Evolutionary conservation across 2,113 vertebrate genomes (phyloP), one percentile per base, ranked within the genome.

Genomic region (Brienomyrus brachyistius): DNA sequence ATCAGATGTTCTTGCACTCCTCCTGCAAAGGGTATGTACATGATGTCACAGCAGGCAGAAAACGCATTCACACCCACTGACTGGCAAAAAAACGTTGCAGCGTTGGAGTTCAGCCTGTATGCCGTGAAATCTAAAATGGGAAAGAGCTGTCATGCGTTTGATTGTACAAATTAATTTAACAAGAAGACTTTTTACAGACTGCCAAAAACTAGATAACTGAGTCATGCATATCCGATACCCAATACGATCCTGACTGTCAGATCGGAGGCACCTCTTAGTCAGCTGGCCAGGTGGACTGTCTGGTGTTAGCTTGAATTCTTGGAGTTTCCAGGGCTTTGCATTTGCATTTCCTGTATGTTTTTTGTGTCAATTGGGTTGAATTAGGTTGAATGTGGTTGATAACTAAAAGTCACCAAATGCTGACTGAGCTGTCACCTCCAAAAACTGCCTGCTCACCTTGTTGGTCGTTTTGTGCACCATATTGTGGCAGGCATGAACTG

Each of bases 401-500:
- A 31, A 31, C 62, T 70, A 70, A 70, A 70, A 70, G 62, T 70
- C n/a, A 70, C 7, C 9, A 31, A 13, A 70, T 70, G 62, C 62
- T 70, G 62, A 66, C n/a, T 66, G 2, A 11, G 56, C 6, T 59
- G 62, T 31, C 62, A 70, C 62, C 27, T 31, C n/a, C 62, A 13
- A 31, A 70, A 70, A 31, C n/a, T 4, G 62, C 27, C 27, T 70
- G 62, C 62, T 31, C 27, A 13, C 62, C 10, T n/a, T 70, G 62
- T 27, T 70, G 62, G 13, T 70, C 13, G 62, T 43, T 43, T 5
- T 40, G 15, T 43, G 35, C 35, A 8, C 35, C 15, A 15, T 19
- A 51, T 82, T 35, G 87, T 88, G 90, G 6, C 23, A 98, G 97
- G 92, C 98, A 99, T 0, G 98, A 99, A 40, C n/a, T 99, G 85